These are phyloP conservation scores for Mola mola DNA, from an alignment of 2,113 vertebrate species.

Conservation along the genomic window DNA sequence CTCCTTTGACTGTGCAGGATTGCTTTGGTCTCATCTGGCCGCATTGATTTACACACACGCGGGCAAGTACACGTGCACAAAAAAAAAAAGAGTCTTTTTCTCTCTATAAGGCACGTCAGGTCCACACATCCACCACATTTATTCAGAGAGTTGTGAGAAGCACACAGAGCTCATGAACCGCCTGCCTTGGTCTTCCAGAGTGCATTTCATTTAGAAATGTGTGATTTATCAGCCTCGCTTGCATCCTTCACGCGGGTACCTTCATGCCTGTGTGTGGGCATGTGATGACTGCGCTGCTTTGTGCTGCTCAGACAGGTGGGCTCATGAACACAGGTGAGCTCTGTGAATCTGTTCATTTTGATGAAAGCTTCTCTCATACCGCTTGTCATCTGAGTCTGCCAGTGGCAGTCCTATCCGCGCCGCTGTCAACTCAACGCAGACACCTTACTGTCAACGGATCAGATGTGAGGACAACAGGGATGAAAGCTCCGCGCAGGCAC, in stretches of 20 bases:
- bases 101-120: too few species aligned
- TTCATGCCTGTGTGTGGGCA: slow-evolving; percentile 33
- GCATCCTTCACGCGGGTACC: slow-evolving; percentile 21
- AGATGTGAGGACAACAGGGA: slow-evolving; percentile 7
- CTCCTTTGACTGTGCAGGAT: slow-evolving; percentile 81
- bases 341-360: slow-evolving; percentile 39
- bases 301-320: slow-evolving; percentile 32
- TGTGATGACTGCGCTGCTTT: slow-evolving; percentile 30
- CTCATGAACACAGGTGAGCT: slow-evolving; percentile 15
- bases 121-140: slow-evolving; percentile 1
- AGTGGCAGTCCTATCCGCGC: not conserved
- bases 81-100: too few species aligned
- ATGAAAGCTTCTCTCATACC: slow-evolving; percentile 27
- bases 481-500: not conserved
- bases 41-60: slow-evolving; percentile 75
- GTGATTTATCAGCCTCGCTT: slow-evolving; percentile 33
- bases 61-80: slow-evolving; percentile 20
- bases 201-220: slow-evolving; percentile 29
- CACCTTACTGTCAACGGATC: slow-evolving; percentile 15
- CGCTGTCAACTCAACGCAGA: slow-evolving; percentile 13
- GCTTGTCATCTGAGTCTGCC: slow-evolving; percentile 26
- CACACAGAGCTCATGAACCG: slow-evolving; percentile 19
- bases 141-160: slow-evolving; percentile 45
- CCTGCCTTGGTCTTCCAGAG: slow-evolving; percentile 27
- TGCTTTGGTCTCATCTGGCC: slow-evolving; percentile 83